These are phyloP conservation scores for Climacteris rufus DNA, from an alignment of 2,113 vertebrate genomes.

Conservation along the genomic window DNA sequence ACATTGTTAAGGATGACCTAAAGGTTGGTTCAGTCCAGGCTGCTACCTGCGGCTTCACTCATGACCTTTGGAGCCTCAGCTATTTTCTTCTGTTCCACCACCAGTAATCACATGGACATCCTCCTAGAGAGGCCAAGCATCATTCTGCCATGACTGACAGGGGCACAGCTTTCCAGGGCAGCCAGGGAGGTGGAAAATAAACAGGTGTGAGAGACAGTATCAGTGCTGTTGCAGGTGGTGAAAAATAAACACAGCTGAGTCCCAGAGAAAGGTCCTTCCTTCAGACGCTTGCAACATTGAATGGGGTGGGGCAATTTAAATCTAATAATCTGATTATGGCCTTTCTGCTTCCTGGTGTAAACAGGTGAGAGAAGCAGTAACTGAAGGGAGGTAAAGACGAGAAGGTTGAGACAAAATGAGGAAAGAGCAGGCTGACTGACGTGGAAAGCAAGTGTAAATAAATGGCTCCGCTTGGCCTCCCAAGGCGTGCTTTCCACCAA, in stretches of 20 bases:
- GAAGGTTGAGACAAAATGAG: background rate
- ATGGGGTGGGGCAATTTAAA: background rate
- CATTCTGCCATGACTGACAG: background rate
- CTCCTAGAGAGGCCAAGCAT: background rate
- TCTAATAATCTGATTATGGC: background rate
- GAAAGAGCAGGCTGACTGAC: background rate
- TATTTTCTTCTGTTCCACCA: background rate
- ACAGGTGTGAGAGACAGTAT: background rate
- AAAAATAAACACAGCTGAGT: background rate
- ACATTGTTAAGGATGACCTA: background rate
- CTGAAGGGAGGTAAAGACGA: background rate
- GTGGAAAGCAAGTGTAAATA: background rate
- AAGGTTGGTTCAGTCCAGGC: too few species aligned
- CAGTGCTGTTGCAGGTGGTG: background rate
- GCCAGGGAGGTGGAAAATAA: background rate
- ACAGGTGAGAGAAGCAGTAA: background rate
- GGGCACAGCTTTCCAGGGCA: background rate
- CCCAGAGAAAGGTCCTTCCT: background rate
- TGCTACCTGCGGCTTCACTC: background rate
- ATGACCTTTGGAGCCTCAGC: rapidly evolving
- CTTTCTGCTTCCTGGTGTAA: background rate
- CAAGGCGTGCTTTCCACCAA: background rate
- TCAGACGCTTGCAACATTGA: background rate
- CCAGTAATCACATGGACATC: rapidly evolving
- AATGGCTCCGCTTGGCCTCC: background rate